Evolutionary conservation across 2,113 vertebrate genomes (phyloP).

Genomic region (Cacatua alba): DNA sequence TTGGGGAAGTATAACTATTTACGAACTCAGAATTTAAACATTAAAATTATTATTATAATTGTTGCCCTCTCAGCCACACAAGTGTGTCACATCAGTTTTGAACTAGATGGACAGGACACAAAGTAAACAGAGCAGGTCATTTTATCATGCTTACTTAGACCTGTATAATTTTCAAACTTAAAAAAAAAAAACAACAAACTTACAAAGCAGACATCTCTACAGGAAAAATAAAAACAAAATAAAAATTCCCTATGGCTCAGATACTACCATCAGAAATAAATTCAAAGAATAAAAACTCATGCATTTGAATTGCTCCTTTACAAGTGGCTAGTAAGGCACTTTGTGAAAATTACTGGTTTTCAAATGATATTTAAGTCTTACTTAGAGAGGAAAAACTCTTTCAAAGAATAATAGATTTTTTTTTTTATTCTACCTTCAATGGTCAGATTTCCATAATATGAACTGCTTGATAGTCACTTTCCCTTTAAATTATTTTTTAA

Average conservation of each 20-base stretch:
- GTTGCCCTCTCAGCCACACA: not conserved
- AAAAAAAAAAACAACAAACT: not conserved
- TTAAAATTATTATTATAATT: not conserved
- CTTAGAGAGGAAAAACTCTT: slow-evolving; percentile 69
- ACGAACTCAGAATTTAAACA: not conserved
- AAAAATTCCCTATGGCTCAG: not conserved
- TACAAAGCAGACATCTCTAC: not conserved
- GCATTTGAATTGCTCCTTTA: slow-evolving; percentile 50
- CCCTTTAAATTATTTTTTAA: slow-evolving; percentile 83
- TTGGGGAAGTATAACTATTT: not conserved
- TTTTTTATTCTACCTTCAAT: slow-evolving; percentile 72
- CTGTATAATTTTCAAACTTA: not conserved
- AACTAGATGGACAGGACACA: not conserved
- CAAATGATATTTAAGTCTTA: slow-evolving; percentile 69
- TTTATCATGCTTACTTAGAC: not conserved
- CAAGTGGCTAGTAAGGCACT: slow-evolving; percentile 51
- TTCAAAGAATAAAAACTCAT: slow-evolving; percentile 46
- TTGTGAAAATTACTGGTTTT: slow-evolving; percentile 68
- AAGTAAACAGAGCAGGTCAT: not conserved
- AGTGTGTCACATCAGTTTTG: not conserved
- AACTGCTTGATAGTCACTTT: slow-evolving; percentile 78
- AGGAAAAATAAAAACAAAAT: slow-evolving; percentile 45
- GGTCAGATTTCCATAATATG: slow-evolving; percentile 80
- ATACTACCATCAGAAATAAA: slow-evolving; percentile 19
- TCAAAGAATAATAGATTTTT: slow-evolving; percentile 75